phyloP scores from a whole-genome alignment of 2,797 vertebrate genomes.

The Cheirogaleus major region DNA sequence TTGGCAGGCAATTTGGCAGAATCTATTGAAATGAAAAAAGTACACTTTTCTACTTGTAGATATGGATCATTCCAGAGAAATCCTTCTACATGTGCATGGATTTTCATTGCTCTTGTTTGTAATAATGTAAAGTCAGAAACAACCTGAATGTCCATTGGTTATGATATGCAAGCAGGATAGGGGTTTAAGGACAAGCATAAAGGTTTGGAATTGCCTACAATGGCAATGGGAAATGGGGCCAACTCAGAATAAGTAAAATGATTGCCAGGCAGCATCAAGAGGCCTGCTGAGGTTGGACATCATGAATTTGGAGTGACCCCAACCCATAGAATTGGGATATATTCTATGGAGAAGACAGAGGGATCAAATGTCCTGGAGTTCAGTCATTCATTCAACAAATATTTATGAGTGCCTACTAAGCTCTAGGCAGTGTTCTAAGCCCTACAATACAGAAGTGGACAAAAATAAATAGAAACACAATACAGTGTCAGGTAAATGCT shows the following conservation, averaged over 20 bases:
- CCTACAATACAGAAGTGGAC: neutral
- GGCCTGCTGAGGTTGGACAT: neutral
- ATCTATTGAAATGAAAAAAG: slow-evolving; percentile 34
- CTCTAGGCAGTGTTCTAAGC: neutral
- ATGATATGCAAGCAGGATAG: neutral
- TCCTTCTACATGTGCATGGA: neutral
- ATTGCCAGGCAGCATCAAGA: neutral
- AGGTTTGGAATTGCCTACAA: neutral
- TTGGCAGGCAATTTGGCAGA: slow-evolving; percentile 17
- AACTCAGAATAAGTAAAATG: neutral
- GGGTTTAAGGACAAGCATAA: neutral
- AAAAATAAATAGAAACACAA: neutral
- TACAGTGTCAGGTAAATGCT: neutral
- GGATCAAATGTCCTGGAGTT: slow-evolving; percentile 20
- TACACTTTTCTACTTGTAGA: neutral
- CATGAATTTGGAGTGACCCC: neutral
- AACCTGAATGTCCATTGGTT: neutral
- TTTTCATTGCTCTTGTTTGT: neutral
- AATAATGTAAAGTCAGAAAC: slow-evolving; percentile 5
- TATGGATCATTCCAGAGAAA: neutral
- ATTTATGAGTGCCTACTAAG: neutral
- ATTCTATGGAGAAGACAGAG: neutral
- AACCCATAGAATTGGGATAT: neutral
- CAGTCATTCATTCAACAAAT: neutral
- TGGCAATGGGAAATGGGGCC: neutral